Evolutionary conservation across 2,113 vertebrate species (phyloP).

Genomic region (Setophaga petechia): DNA sequence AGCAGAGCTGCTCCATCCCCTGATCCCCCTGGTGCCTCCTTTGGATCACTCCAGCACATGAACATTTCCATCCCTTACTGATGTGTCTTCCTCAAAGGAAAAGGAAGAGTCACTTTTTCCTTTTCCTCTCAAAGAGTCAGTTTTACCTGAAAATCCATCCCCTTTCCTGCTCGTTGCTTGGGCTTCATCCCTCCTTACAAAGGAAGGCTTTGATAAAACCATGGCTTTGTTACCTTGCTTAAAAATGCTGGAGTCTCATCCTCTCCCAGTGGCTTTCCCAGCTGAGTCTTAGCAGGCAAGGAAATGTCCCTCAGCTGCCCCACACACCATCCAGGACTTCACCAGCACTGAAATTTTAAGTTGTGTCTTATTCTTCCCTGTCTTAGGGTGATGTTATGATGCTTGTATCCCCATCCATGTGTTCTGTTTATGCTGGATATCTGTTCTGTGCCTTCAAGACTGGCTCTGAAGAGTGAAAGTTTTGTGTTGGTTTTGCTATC

Average conservation of each 20-base stretch:
- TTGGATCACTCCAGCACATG: not conserved
- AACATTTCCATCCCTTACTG: not conserved
- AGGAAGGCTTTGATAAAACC: not conserved
- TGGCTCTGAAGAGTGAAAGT: too few species aligned
- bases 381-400: too few species aligned
- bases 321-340: not conserved
- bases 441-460: too few species aligned
- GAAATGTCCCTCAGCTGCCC: not conserved
- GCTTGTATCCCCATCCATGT: too few species aligned
- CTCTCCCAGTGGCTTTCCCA: not conserved
- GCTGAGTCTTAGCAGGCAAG: not conserved
- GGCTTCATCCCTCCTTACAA: not conserved
- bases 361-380: not conserved
- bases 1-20: not conserved
- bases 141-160: not conserved
- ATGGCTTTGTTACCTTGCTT: not conserved
- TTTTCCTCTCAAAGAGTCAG: not conserved
- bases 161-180: rapidly evolving
- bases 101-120: not conserved
- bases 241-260: rapidly evolving
- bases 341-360: not conserved
- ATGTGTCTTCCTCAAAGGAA: not conserved
- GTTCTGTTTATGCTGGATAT: too few species aligned
- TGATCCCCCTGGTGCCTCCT: not conserved
- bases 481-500: too few species aligned